Percentiles rank a stretch among this genome's conserved stretches.
Evolutionary conservation across 2,113 vertebrate species (phyloP).

Genomic region (Spilogale gracilis): DNA sequence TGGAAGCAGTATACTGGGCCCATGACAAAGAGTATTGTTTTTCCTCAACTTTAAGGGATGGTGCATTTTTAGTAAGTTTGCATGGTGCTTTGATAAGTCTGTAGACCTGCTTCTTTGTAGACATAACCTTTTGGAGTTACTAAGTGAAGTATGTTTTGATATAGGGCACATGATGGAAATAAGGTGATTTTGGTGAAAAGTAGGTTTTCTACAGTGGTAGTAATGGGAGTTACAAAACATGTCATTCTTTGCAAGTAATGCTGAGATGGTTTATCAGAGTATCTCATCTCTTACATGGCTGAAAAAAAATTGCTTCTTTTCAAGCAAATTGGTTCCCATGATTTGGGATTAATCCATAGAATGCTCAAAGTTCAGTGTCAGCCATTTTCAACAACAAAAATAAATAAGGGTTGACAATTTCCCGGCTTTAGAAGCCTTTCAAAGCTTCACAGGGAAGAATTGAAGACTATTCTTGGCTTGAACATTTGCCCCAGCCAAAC

Average conservation of each 20-base stretch:
- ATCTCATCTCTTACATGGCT: background rate
- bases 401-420: background rate
- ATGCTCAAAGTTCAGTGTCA: background rate
- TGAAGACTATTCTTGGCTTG: slow-evolving; percentile 61
- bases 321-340: background rate
- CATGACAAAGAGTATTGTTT: background rate
- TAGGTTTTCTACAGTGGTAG: background rate
- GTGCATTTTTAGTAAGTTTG: background rate
- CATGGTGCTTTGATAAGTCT: background rate
- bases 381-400: background rate
- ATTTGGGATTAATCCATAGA: slow-evolving; percentile 2
- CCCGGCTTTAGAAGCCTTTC: slow-evolving; percentile 43
- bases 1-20: background rate
- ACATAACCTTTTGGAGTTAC: background rate
- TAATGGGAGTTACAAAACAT: background rate
- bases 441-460: slow-evolving; percentile 48
- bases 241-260: background rate
- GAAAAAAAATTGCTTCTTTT: background rate
- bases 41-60: background rate
- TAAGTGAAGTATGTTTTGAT: background rate
- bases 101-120: background rate
- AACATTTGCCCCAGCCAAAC: background rate
- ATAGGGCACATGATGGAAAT: background rate
- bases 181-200: background rate
- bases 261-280: background rate